A percentile compares a stretch with the other conserved stretches of the same genome.
phyloP scores from a whole-genome alignment of 2,888 invertebrate genomes.

The Falcaria lacertinaria region DNA sequence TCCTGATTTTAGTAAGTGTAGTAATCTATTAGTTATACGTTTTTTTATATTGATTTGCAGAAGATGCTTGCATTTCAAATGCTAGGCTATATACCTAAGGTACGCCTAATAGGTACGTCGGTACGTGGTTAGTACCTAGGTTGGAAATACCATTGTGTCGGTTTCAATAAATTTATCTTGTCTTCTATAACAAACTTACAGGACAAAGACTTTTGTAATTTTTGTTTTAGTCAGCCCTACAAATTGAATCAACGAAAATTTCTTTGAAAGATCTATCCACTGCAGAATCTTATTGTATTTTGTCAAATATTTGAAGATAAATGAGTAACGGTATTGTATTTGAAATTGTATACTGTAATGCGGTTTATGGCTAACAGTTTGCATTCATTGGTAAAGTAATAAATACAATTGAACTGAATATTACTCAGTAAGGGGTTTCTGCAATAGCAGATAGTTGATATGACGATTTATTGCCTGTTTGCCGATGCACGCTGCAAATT shows the following conservation, averaged over 20 bases:
- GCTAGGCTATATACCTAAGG: too few relatives aligned
- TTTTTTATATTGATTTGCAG: too few relatives aligned
- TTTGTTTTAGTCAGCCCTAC: neutral
- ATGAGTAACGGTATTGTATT: conserved; percentile 2
- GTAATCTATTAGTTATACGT: too few relatives aligned
- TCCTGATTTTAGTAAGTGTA: too few relatives aligned
- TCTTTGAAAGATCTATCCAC: neutral
- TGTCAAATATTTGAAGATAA: neutral
- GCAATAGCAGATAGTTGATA: conserved; percentile 34
- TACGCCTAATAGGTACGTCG: too few relatives aligned
- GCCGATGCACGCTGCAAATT: conserved; percentile 23
- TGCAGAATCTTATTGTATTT: neutral
- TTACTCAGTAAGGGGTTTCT: conserved; percentile 38
- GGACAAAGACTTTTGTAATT: neutral
- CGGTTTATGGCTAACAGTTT: conserved; percentile 14
- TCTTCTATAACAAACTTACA: neutral
- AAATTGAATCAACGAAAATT: neutral
- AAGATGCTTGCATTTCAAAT: too few relatives aligned
- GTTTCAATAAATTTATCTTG: neutral
- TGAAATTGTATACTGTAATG: conserved; percentile 3
- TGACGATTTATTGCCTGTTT: conserved; percentile 40
- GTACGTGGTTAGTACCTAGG: too few relatives aligned
- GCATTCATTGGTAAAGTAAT: conserved; percentile 23
- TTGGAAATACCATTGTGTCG: too few relatives aligned
- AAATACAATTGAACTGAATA: conserved; percentile 43